A percentile compares a stretch with the other conserved stretches of the same genome.
Evolutionary conservation across 2,797 vertebrate genomes (phyloP).

Genomic region (Capromys pilorides): DNA sequence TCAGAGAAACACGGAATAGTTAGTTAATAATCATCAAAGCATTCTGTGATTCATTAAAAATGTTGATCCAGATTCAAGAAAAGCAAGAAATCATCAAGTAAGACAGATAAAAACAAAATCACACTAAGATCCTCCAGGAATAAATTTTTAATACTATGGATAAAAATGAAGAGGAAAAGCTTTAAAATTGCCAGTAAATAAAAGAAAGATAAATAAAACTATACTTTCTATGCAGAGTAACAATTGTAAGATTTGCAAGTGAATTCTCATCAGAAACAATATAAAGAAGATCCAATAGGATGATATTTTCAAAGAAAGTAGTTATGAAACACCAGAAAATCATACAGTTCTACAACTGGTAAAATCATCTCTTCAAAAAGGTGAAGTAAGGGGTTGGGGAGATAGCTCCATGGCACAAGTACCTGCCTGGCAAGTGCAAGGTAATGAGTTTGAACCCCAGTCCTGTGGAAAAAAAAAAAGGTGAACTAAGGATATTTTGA

Average conservation of each 20-base stretch:
- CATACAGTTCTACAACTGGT: neutral
- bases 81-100: neutral
- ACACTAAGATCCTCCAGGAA: neutral
- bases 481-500: neutral
- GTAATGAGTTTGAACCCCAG: no score
- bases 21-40: neutral
- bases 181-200: neutral
- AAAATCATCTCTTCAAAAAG: neutral
- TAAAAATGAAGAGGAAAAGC: neutral
- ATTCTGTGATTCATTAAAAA: neutral
- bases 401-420: no score
- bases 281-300: neutral
- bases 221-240: neutral
- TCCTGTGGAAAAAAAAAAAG: no score
- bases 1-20: neutral
- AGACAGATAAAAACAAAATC: neutral
- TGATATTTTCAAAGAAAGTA: neutral
- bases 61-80: neutral
- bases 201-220: neutral
- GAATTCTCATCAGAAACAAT: neutral
- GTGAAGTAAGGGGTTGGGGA: no score
- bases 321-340: neutral
- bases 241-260: neutral
- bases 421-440: no score
- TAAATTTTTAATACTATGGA: neutral